A percentile compares a stretch with the other conserved stretches of the same genome.
phyloP scores from a whole-genome alignment of 2,888 invertebrate genomes.

The Lasioglossum malachurum region DNA sequence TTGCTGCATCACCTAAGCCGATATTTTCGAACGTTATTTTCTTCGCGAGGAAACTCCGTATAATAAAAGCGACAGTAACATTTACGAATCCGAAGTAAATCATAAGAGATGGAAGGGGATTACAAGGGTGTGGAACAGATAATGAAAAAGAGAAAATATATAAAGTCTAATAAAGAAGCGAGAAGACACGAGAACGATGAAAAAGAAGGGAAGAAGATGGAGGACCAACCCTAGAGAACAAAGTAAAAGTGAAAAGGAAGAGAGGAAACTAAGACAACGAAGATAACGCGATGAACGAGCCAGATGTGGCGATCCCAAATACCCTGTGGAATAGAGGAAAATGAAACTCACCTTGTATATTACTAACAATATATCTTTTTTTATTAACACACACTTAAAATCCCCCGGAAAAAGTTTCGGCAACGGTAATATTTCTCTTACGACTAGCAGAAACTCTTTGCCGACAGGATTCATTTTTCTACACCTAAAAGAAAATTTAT shows the following conservation, averaged over 20 bases:
- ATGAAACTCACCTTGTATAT: slow-evolving; percentile 2
- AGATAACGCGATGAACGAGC: slow-evolving; percentile 5
- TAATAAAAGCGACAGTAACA: background rate
- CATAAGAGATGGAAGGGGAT: background rate
- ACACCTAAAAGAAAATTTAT: background rate
- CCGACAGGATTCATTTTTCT: too few species aligned
- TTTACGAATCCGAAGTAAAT: background rate
- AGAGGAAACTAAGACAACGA: slow-evolving; percentile 7
- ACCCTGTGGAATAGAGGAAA: background rate
- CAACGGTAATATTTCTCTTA: background rate
- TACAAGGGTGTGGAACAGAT: background rate
- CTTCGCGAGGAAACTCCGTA: background rate
- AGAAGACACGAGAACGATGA: background rate
- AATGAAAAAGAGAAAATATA: slow-evolving; percentile 6
- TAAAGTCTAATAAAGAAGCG: background rate
- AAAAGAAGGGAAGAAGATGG: background rate
- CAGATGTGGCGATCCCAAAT: slow-evolving; percentile 2
- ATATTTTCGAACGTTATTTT: background rate
- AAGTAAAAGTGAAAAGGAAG: background rate
- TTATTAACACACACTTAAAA: slow-evolving; percentile 6
- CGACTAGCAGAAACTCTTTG: background rate
- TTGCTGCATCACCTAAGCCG: background rate
- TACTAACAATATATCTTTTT: slow-evolving; percentile 5
- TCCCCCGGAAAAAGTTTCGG: background rate
- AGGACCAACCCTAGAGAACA: background rate